A percentile compares a stretch with the other conserved stretches of the same genome.
Conservation (phyloP, 2,888 invertebrate genomes). For the Dryobota labecula region DNA sequence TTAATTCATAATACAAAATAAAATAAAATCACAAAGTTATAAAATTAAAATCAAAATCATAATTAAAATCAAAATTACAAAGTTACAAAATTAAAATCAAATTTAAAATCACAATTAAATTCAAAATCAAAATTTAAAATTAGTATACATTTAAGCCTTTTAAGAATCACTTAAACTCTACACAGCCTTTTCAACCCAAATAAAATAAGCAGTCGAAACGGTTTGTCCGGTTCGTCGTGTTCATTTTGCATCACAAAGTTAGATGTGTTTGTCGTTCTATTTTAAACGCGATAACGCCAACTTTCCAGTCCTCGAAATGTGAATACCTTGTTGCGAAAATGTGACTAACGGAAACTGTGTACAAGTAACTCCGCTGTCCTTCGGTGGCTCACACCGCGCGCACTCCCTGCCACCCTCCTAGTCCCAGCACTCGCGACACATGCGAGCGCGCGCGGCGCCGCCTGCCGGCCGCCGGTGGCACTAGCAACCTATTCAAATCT, state of each 20-base stretch:
- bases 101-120: too few relatives aligned
- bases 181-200: conserved; percentile 66
- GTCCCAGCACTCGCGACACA: conserved; percentile 31
- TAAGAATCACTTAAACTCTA: conserved; percentile 56
- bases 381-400: conserved; percentile 63
- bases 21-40: too few relatives aligned
- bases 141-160: conserved; percentile 56
- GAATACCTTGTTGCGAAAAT: conserved; percentile 91
- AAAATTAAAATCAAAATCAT: too few relatives aligned
- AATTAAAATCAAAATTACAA: too few relatives aligned
- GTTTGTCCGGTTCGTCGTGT: conserved; percentile 78
- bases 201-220: conserved; percentile 67
- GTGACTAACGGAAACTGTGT: conserved; percentile 90
- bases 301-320: conserved; percentile 90
- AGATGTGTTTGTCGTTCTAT: conserved; percentile 89
- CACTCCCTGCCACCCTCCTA: conserved; percentile 47
- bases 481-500: conserved; percentile 49
- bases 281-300: conserved; percentile 90
- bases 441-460: conserved; percentile 27
- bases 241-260: conserved; percentile 90
- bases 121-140: too few relatives aligned
- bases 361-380: conserved; percentile 88
- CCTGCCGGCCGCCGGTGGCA: conserved; percentile 35
- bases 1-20: too few relatives aligned
- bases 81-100: too few relatives aligned